Base-by-base conservation (phyloP, 2,888 invertebrate species). In the Scelioninae gen. 2 region DNA sequence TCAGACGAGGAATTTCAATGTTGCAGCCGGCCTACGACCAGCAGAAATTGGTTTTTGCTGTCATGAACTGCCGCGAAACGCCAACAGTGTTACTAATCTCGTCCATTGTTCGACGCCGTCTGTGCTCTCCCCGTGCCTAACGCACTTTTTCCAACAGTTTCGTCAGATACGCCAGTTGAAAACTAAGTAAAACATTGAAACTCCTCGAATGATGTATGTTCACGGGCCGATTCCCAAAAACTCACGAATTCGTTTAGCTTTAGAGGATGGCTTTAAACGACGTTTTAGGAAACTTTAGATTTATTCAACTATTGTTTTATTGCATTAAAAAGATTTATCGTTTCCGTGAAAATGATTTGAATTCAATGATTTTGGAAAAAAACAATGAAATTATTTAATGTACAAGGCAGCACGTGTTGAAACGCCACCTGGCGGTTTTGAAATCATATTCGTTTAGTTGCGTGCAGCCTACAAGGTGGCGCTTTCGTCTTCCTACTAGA, bases 41-140 rank as follows among this genome's bases (percentile, higher is more conserved):
- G 50, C 18, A 50, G 70, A 57, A 70, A 70, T 70, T 63, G 63
- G 57, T 63, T 70, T 70, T 63, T 55, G 63, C 63, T 63, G 63
- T 57, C 55, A 63, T 50, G 46, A 57, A 57, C 57, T 70, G 31
- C 45, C 48, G 39, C 55, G 31, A 65, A 65, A 48, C 39, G 57
- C 57, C 58, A 53, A 68, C 68, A 53, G 61, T 61, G 61, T 55
- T 46, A 31, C 60, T 33, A 58, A 43, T 16, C 19, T 41, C 41
- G 53, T 37, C 52, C 57, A 41, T 52, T 60, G 45, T 52, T 68
- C 43, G 25, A 15, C 16, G n/a, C 43, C 18, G 19, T 37, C 15
- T 65, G 65, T 48, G 19, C 50, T 15, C 18, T 33, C 16, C 15
- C 35, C 16, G 33, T 13, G 41, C 57, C 39, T 50, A 25, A 67